Evolutionary conservation across 2,888 invertebrate genomes (phyloP).

Genomic region (Metopia argyrocephala): DNA sequence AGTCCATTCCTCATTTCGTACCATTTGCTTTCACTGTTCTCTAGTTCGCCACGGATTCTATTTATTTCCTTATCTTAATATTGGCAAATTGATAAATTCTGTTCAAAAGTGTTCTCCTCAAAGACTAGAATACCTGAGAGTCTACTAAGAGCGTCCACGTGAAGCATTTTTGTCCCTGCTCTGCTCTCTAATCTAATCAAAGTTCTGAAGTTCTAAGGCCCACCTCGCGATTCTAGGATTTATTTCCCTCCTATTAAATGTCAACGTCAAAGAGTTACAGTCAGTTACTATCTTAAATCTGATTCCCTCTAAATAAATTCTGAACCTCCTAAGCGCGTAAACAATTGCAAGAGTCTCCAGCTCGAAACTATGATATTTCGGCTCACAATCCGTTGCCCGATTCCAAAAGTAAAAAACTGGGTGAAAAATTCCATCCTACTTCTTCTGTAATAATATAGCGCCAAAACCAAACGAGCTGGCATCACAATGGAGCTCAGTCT

Average conservation of each 20-base stretch:
- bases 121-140: neutral
- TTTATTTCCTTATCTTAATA: conserved; percentile 5
- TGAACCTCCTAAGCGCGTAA: conserved; percentile 66
- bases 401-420: conserved; percentile 72
- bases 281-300: conserved; percentile 69
- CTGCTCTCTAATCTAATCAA: neutral
- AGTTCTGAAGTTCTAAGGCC: too few relatives aligned
- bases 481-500: too few relatives aligned
- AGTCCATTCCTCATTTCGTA: too few relatives aligned
- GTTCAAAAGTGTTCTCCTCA: too few relatives aligned
- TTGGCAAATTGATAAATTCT: too few relatives aligned
- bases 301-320: conserved; percentile 48
- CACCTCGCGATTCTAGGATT: too few relatives aligned
- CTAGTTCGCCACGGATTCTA: too few relatives aligned
- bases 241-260: too few relatives aligned
- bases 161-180: neutral
- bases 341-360: conserved; percentile 70
- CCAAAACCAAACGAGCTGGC: conserved; percentile 69
- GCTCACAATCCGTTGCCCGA: conserved; percentile 66
- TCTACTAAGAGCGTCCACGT: neutral
- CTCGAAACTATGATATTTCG: conserved; percentile 70
- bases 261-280: too few relatives aligned
- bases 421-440: conserved; percentile 65
- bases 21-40: too few relatives aligned
- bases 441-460: conserved; percentile 68